Conservation (phyloP, 2,888 invertebrate species). For the Beris morrisii region DNA sequence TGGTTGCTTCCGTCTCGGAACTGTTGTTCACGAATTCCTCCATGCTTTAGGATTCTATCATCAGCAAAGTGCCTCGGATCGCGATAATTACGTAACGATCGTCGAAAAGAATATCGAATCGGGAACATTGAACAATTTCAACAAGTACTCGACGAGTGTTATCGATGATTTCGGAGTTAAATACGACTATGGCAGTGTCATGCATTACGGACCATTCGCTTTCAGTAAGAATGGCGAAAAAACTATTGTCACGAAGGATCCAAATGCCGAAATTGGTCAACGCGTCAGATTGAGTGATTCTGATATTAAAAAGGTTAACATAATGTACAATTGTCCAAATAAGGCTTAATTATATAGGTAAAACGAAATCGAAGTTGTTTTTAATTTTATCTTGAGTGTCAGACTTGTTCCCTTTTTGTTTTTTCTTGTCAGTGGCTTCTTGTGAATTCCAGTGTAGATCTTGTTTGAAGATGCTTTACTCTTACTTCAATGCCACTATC, state of each 20-base stretch:
- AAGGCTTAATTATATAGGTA: neutral
- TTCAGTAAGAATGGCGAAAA: slow-evolving; percentile 70
- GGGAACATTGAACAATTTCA: slow-evolving; percentile 69
- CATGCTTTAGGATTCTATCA: slow-evolving; percentile 79
- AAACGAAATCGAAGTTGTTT: no score
- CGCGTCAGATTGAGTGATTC: slow-evolving; percentile 45
- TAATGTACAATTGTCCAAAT: slow-evolving; percentile 50
- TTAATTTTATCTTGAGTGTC: no score
- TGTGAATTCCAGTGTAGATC: no score
- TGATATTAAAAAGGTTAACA: slow-evolving; percentile 45
- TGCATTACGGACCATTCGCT: slow-evolving; percentile 76
- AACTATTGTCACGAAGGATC: slow-evolving; percentile 63
- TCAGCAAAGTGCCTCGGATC: slow-evolving; percentile 74
- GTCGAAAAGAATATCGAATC: slow-evolving; percentile 52
- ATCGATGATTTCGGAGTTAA: slow-evolving; percentile 64
- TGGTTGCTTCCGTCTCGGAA: slow-evolving; percentile 56
- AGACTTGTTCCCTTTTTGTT: no score
- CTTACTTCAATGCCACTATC: no score
- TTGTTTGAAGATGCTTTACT: no score
- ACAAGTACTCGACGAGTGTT: slow-evolving; percentile 61
- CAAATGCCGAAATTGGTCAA: slow-evolving; percentile 46
- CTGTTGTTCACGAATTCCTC: slow-evolving; percentile 75
- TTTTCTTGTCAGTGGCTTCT: no score
- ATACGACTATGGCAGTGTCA: slow-evolving; percentile 77
- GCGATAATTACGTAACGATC: slow-evolving; percentile 69